A percentile compares a stretch with the other conserved stretches of the same genome.
phyloP scores from a whole-genome alignment of 2,797 vertebrate species.

The Zenarchopterus dispar region DNA sequence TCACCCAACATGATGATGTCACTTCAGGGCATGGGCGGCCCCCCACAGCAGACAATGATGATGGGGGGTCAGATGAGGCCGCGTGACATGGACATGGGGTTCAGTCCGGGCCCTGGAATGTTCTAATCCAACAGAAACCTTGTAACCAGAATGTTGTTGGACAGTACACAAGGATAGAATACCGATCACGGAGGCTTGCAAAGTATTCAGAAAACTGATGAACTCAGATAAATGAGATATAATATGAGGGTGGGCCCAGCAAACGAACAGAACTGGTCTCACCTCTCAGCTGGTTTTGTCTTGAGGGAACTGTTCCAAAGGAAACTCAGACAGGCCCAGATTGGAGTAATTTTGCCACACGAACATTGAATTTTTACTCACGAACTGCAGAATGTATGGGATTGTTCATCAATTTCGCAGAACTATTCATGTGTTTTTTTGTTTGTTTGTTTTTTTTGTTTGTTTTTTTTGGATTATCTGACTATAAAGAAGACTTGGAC shows the following conservation, averaged over 20 bases:
- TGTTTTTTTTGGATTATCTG: conserved; percentile 89
- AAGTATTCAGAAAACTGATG: conserved; percentile 52
- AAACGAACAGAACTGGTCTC: conserved; percentile 57
- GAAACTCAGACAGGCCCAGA: conserved; percentile 64
- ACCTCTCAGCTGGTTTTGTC: conserved; percentile 61
- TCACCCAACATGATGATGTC: conserved; percentile 99
- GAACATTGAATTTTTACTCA: conserved; percentile 79
- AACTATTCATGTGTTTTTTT: conserved; percentile 84
- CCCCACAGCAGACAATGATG: conserved; percentile 99
- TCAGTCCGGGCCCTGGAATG: conserved; percentile 96
- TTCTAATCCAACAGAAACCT: conserved; percentile 84
- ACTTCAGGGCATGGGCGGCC: conserved; percentile 98
- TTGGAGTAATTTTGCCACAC: conserved; percentile 75
- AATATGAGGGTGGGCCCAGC: conserved; percentile 57
- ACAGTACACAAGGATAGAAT: conserved; percentile 81
- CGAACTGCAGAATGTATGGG: conserved; percentile 95
- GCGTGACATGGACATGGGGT: conserved; percentile 97
- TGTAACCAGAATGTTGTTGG: conserved; percentile 98
- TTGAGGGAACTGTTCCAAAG: conserved; percentile 68
- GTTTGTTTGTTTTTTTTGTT: neutral
- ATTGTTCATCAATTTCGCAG: conserved; percentile 92
- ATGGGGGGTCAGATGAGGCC: conserved; percentile 99
- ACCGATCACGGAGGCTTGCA: conserved; percentile 51
- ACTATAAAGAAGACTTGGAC: conserved; percentile 81
- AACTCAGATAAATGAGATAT: conserved; percentile 74